Base-by-base conservation (phyloP, 2,888 invertebrate genomes). In the Agrotis segetum region DNA sequence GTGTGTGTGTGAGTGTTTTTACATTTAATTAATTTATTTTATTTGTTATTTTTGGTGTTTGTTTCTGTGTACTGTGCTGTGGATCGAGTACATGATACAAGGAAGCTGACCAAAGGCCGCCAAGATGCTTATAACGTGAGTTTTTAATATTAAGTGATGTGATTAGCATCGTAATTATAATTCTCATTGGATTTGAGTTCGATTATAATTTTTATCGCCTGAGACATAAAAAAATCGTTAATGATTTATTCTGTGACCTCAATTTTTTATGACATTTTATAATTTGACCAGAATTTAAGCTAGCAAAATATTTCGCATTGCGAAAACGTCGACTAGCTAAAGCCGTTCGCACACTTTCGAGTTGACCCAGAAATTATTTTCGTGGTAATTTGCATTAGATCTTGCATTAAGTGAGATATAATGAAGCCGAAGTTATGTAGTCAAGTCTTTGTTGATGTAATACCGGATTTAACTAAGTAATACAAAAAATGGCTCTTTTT, bases 101-200 rank as follows among this genome's bases (percentile, higher is more conserved):
- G 92, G 92, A 93, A 93, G 91, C 90, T 92, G 90, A 91, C 84
- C 81, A 79, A 82, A 90, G 88, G 88, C 86, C 88, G 77, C 74
- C 87, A 61, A 92, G 88, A 96, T 96, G 96, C 94, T 95, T 90
- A 95, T 95, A 95, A 94, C 95, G 96, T 96, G 88, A 95, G 95
- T 94, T 88, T 88, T 82, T 68, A 75, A 79, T 81, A 71, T 74
- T 70, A 78, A 74, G 67, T 59, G 63, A 61, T 63, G 85, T 89
- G 88, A 87, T 91, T 87, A 84, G 87, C 87, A 74, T 81, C 46
- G 21, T 90, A 88, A 88, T 87, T 88, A 80, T 40, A 40, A 40
- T 85, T 87, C 70, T 83, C 74, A 75, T 87, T 73, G 68, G 63
- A 72, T 75, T 53, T 66, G 44, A 58, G 16, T 68, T 71, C 24